A percentile compares a stretch with the other conserved stretches of the same genome.
phyloP scores from a whole-genome alignment of 2,888 invertebrate species.

The Barypeithes pellucidus region DNA sequence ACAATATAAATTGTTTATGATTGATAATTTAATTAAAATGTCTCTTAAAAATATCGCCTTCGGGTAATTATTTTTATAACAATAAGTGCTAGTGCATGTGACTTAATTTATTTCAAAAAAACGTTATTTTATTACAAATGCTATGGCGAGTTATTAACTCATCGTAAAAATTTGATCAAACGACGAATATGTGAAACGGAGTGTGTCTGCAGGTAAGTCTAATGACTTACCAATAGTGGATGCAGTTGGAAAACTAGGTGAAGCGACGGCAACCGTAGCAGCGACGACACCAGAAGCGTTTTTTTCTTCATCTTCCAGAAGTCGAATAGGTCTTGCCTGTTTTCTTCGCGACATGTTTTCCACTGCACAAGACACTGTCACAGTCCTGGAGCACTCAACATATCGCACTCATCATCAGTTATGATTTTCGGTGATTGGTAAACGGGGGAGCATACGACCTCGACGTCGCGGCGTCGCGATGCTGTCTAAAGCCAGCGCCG shows the following conservation, averaged over 20 bases:
- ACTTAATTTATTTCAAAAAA: no score
- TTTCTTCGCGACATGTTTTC: constrained; percentile 73
- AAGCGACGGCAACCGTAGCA: constrained; percentile 57
- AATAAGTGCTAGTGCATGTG: no score
- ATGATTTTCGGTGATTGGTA: constrained; percentile 64
- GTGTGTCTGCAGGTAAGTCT: constrained; percentile 34
- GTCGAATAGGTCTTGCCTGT: constrained; percentile 73
- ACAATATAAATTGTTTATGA: no score
- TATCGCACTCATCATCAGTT: constrained; percentile 62
- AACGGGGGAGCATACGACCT: constrained; percentile 67
- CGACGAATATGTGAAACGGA: not conserved
- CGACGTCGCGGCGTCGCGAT: constrained; percentile 71
- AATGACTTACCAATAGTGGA: constrained; percentile 52
- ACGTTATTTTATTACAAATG: not conserved
- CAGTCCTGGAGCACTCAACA: constrained; percentile 60
- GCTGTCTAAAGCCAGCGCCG: constrained; percentile 69
- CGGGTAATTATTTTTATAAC: no score
- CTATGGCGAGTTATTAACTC: not conserved
- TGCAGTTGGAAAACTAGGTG: constrained; percentile 57
- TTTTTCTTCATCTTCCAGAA: constrained; percentile 72
- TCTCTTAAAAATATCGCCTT: no score
- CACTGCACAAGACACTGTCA: constrained; percentile 64
- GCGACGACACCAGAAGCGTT: constrained; percentile 59
- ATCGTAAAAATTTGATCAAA: not conserved
- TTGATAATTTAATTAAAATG: no score